These are phyloP conservation scores for Calycopis cecrops DNA, from an alignment of 1,140 invertebrate species.

Conservation along the genomic window DNA sequence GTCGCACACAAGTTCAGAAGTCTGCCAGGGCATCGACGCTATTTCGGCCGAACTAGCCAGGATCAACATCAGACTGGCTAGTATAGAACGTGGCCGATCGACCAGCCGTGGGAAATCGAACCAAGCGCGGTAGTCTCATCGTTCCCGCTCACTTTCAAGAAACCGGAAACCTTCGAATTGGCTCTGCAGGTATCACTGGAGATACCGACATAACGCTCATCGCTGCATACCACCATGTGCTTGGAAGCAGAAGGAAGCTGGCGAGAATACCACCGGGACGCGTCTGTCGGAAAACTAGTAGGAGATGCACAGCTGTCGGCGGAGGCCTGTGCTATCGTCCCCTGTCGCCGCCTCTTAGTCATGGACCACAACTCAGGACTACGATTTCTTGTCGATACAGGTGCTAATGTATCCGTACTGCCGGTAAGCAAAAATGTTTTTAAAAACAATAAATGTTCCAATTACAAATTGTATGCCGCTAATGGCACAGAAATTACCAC, in stretches of 20 bases:
- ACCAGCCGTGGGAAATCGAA: neutral
- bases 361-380: neutral
- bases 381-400: conserved; percentile 22
- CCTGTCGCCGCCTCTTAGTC: conserved; percentile 11
- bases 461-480: conserved; percentile 29
- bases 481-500: conserved; percentile 27
- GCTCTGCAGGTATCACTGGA: neutral
- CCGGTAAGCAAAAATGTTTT: conserved; percentile 10
- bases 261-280: neutral
- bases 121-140: neutral
- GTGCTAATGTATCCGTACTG: no score
- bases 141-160: neutral
- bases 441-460: neutral
- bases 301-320: conserved; percentile 12
- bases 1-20: no score
- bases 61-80: neutral
- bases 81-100: neutral
- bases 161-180: neutral
- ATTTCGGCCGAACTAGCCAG: neutral
- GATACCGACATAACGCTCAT: neutral
- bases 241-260: neutral
- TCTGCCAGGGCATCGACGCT: neutral
- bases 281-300: neutral
- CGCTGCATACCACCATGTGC: neutral
- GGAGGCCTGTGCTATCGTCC: conserved; percentile 12